Evolutionary conservation across 2,113 vertebrate species (phyloP), one percentile per base, ranked within the genome.

Genomic region (Sardina pilchardus): DNA sequence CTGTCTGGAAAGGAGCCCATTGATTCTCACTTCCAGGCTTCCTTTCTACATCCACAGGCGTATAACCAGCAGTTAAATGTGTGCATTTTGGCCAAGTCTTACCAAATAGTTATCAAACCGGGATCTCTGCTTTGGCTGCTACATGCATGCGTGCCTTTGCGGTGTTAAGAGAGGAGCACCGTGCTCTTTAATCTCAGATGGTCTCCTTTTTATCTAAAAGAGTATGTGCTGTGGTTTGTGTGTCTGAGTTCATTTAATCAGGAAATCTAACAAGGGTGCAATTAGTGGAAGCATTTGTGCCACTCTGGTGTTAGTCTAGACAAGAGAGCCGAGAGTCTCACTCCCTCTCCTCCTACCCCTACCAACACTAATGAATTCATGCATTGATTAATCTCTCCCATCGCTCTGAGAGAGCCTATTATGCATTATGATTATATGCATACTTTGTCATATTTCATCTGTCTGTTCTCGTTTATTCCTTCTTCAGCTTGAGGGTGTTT

Each of bases 221-320:
- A 17, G 3, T 78, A 34, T 78, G 71, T 17, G 34, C 71, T 34
- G 30, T 34, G 30, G 71, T 78, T 4, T 78, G 71, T 78, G 71
- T 78, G 71, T 4, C 30, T 78, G 71, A 34, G 71, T 78, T 36
- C 34, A 36, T 36, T 78, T 78, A 78, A 78, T 78, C 71, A 78
- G 71, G 5, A 14, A 78, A 34, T 78, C 26, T 36, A 30, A 78
- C 30, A 78, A 78, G 63, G n/a, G 71, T 78, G 30, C 71, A 78
- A 78, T 78, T 78, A 78, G 10, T 5, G 4, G 30, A 36, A 16
- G 71, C 71, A 12, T 78, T 78, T 78, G 36, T 78, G 30, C 71
- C 71, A 78, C 71, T 78, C 71, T 78, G 12, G 71, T 78, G 71
- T 34, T 39, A 39, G 71, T 78, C 71, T 78, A 78, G 71, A 78